Evolutionary conservation across 2,113 vertebrate species (phyloP), one percentile per base, ranked within the genome.

Genomic region (Nycticorax nycticorax): DNA sequence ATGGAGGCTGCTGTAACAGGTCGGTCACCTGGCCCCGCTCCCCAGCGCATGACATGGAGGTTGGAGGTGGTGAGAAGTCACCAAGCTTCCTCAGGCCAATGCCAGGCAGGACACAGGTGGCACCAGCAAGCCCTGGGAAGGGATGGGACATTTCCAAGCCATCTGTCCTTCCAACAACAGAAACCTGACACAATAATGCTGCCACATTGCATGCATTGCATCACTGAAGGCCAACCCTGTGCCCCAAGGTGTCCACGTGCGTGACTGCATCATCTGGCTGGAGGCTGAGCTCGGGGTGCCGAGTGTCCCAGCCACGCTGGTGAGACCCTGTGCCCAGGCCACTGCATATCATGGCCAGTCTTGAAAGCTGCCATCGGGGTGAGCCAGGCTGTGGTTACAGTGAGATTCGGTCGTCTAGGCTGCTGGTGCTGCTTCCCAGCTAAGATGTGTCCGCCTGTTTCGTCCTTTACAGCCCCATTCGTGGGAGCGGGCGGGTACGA

Each of bases 101-200:
- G 43, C 59, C 21, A 32, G 6, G 52, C 35, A 55, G 22, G 23
- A 48, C 50, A 14, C 16, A 14, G 21, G 26, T 22, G 19, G 50
- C 59, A 66, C 35, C 57, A 35, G 43, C 30, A 74, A 50, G 33
- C n/a, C 16, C 15, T 17, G 19, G 12, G 43, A 28, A 24, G 39
- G 39, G 30, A 35, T 16, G 30, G 63, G 39, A 39, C 16, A 9
- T 37, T 74, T 60, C 45, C 62, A 75, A 74, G 22, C 45, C 59
- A 33, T 59, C 53, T 55, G 19, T 16, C 10, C 43, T 50, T 32
- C 32, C 27, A 26, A 9, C 27, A 16, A 5, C 35, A 57, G 60
- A 48, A 50, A 55, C 64, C 37, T 15, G 64, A 27, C 9, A 8
- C 0, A 2, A 3, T 22, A 12, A 28, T 1, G 0, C 21, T 35